A percentile compares a stretch with the other conserved stretches of the same genome.
Evolutionary conservation across 1,140 invertebrate species (phyloP).

Genomic region (Gonatopus flavifemur): DNA sequence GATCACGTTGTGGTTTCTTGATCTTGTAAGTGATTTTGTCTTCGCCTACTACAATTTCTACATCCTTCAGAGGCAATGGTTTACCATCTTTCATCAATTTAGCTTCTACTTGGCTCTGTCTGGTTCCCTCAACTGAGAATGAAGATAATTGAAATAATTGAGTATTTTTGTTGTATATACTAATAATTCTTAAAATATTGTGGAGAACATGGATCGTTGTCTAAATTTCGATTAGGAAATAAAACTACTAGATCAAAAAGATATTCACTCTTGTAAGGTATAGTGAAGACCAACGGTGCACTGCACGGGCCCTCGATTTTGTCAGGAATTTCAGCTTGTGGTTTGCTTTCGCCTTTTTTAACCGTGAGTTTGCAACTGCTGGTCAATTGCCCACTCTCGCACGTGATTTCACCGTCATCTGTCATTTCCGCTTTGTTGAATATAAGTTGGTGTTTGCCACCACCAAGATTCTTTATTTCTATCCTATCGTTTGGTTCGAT

Average conservation of each 20-base stretch:
- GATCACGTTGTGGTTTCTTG: constrained; percentile 82
- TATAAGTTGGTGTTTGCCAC: constrained; percentile 87
- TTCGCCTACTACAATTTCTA: constrained; percentile 85
- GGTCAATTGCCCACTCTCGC: constrained; percentile 78
- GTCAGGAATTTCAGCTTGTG: constrained; percentile 77
- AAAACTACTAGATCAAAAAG: constrained; percentile 2
- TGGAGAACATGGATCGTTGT: neutral
- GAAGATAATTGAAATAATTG: neutral
- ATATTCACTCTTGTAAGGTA: constrained; percentile 86
- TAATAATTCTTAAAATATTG: too few species aligned
- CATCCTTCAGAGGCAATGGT: constrained; percentile 79
- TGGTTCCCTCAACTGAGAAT: constrained; percentile 80
- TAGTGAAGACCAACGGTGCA: constrained; percentile 79
- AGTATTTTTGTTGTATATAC: neutral
- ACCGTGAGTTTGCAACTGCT: constrained; percentile 81
- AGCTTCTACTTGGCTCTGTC: constrained; percentile 82
- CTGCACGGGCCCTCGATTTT: constrained; percentile 79
- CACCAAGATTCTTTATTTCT: constrained; percentile 87
- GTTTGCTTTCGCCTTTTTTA: constrained; percentile 82
- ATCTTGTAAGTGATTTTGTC: constrained; percentile 88
- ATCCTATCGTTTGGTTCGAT: constrained; percentile 79
- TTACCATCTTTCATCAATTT: constrained; percentile 90
- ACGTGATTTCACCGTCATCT: constrained; percentile 84
- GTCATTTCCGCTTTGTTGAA: constrained; percentile 80
- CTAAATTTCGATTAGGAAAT: too few species aligned